Evolutionary conservation across 2,888 invertebrate species (phyloP), one percentile per base, ranked within the genome.

Genomic region (Crioceris asparagi): DNA sequence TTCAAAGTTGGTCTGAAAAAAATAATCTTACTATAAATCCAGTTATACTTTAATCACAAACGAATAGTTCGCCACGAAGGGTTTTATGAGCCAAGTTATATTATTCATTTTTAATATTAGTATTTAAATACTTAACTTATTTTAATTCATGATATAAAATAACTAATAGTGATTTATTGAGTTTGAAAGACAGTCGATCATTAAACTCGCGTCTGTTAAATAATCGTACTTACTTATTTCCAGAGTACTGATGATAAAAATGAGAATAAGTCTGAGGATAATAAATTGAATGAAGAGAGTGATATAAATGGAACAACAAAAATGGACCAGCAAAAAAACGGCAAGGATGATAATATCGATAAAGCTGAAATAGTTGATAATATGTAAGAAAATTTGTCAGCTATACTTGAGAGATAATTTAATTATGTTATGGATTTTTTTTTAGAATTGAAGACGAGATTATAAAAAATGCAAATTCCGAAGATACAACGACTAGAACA

Each of bases 401-500:
- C 14, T 27, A 27, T 27, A 32, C 10, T 19, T 18, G 33, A 19
- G 23, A 15, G 31, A 16, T 14, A 12, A 18, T 23, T 29, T 26
- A 17, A 36, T 36, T 41, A 39, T n/a, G n/a, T n/a, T n/a, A n/a
- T n/a, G 39, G 41, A 38, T 50, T 40, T 43, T 42, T 44, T 56
- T 59, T 40, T 52, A 64, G 64, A 51, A 64, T 64, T 52, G 56
- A 62, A 44, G 61, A 60, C 46, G 62, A 63, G 43, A 55, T 60
- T 39, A 52, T 64, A 44, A 65, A 65, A 53, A 65, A 64, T 52
- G 63, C 64, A 45, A 64, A 64, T 50, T 58, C 56, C 40, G 55
- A 59, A 51, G 61, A 60, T 48, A 57, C 61, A 39, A 52, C 63
- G 51, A 57, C 52, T 49, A 57, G 57, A 53, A 59, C 60, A 41